Conservation (phyloP, 2,888 invertebrate genomes). For the Ypsolopha sequella region DNA sequence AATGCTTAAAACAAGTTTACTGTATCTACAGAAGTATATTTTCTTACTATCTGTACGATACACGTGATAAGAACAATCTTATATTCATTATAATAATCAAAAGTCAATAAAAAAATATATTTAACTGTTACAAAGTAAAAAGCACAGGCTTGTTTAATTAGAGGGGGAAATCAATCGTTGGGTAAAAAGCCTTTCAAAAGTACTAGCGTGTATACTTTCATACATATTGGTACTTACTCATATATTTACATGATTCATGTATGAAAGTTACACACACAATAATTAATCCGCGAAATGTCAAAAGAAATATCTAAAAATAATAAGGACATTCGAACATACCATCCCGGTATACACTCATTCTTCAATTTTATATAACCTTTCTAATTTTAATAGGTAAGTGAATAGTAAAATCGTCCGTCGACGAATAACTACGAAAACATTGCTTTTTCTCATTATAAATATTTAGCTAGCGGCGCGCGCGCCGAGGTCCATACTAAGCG, state of each 20-base stretch:
- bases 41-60: too few relatives aligned
- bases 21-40: too few relatives aligned
- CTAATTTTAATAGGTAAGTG: neutral
- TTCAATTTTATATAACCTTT: neutral
- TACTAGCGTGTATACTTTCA: neutral
- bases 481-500: neutral
- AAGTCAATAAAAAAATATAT: too few relatives aligned
- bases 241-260: slow-evolving; percentile 1
- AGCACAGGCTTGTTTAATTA: neutral
- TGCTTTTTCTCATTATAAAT: slow-evolving; percentile 6
- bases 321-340: neutral
- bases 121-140: neutral
- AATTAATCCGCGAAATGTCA: neutral
- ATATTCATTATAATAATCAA: too few relatives aligned
- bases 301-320: neutral
- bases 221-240: neutral
- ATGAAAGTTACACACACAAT: neutral
- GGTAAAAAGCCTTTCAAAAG: neutral
- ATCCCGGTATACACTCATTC: neutral
- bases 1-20: too few relatives aligned
- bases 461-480: neutral
- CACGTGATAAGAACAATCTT: too few relatives aligned
- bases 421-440: slow-evolving; percentile 11
- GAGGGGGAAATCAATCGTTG: neutral
- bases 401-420: slow-evolving; percentile 5